phyloP scores from a whole-genome alignment of 2,888 invertebrate species.

The Yponomeuta cagnagella region DNA sequence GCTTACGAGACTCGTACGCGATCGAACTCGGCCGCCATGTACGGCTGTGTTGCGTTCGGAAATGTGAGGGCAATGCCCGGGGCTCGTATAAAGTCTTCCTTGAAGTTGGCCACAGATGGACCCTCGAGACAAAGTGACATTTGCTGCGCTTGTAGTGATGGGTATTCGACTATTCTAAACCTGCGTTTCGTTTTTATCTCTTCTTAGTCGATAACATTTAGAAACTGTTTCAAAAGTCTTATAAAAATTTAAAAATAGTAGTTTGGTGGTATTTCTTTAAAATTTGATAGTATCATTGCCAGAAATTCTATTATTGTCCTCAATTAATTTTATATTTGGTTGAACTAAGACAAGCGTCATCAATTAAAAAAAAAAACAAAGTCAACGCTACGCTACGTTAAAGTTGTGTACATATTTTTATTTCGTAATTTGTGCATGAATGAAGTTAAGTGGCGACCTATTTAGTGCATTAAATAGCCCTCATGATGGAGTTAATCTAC shows the following conservation, averaged over 20 bases:
- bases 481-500: constrained; percentile 69
- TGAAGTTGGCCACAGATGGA: constrained; percentile 15
- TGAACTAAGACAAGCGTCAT: too few species aligned
- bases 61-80: constrained; percentile 69
- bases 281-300: too few species aligned
- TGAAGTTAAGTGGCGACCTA: not conserved
- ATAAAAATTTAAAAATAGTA: too few species aligned
- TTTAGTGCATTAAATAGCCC: not conserved
- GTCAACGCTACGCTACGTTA: too few species aligned
- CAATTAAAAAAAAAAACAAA: too few species aligned
- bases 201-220: not conserved
- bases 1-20: constrained; percentile 31
- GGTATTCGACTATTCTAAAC: not conserved
- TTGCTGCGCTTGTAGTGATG: constrained; percentile 23
- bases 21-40: constrained; percentile 58
- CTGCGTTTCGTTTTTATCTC: not conserved
- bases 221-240: too few species aligned
- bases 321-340: too few species aligned
- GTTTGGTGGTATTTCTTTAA: too few species aligned
- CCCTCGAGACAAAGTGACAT: constrained; percentile 29
- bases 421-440: not conserved
- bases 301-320: too few species aligned
- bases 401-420: not conserved
- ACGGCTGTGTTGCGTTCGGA: constrained; percentile 57
- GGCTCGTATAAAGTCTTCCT: constrained; percentile 23